A percentile compares a stretch with the other conserved stretches of the same genome.
Evolutionary conservation across 2,888 invertebrate species (phyloP).

Genomic region (Notodonta ziczac): DNA sequence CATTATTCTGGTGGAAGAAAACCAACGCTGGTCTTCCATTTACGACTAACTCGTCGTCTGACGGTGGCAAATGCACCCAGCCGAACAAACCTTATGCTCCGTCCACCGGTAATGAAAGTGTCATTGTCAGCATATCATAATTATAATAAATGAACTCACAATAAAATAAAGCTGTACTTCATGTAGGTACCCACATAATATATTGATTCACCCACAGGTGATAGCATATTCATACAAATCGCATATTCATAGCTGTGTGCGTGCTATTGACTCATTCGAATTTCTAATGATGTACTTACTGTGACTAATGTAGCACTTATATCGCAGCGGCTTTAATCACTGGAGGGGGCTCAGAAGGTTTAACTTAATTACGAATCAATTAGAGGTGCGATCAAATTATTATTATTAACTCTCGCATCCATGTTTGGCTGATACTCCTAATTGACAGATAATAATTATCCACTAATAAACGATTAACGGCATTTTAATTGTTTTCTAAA

Average conservation of each 20-base stretch:
- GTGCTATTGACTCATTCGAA: background rate
- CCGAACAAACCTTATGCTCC: background rate
- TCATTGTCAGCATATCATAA: background rate
- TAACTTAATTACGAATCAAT: conserved; percentile 1
- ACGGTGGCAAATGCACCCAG: too few species aligned
- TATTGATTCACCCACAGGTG: too few species aligned
- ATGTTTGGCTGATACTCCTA: background rate
- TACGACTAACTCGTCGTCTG: too few species aligned
- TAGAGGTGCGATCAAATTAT: background rate
- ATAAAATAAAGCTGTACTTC: too few species aligned
- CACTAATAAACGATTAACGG: background rate
- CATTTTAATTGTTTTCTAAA: background rate
- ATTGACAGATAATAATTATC: conserved; percentile 1
- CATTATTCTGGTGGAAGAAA: too few species aligned
- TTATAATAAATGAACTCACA: too few species aligned
- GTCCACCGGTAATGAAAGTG: background rate
- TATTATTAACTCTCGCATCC: background rate
- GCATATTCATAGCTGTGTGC: background rate
- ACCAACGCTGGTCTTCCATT: too few species aligned
- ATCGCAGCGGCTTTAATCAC: too few species aligned
- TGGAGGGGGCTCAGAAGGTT: too few species aligned
- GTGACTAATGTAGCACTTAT: too few species aligned
- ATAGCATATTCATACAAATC: background rate
- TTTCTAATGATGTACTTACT: too few species aligned
- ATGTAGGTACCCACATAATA: too few species aligned